These are phyloP conservation scores for Zosterops pallidus DNA, from an alignment of 2,113 vertebrate species.

Conservation along the genomic window DNA sequence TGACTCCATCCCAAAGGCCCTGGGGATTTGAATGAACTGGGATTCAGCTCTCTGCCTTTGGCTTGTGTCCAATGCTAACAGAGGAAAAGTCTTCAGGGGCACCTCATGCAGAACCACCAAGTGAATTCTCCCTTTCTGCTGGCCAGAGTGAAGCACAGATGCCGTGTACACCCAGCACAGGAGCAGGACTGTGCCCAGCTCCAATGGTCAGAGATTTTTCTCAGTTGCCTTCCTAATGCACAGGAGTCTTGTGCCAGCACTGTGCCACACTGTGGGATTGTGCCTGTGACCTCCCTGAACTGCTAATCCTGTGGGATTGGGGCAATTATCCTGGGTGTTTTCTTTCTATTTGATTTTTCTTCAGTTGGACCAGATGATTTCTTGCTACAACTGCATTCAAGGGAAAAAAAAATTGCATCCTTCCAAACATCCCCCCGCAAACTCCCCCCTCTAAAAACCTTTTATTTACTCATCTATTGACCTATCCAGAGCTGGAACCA, in stretches of 20 bases:
- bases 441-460: neutral
- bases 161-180: neutral
- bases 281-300: neutral
- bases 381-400: neutral
- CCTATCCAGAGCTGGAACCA: neutral
- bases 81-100: neutral
- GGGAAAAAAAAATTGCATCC: neutral
- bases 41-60: slow-evolving; percentile 30
- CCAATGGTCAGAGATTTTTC: neutral
- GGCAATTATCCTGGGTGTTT: neutral
- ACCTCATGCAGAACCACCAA: neutral
- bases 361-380: neutral
- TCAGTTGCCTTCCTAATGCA: neutral
- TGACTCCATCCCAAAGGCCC: neutral
- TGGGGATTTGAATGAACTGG: neutral
- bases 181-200: neutral
- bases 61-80: neutral
- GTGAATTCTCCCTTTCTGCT: slow-evolving; percentile 16
- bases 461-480: neutral
- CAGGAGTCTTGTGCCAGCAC: neutral
- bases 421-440: neutral
- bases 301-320: neutral
- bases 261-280: neutral
- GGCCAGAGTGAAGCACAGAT: neutral
- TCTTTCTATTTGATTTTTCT: neutral